A percentile compares a stretch with the other conserved stretches of the same genome.
Conservation (phyloP, 1,140 invertebrate genomes). For the Orchestia grillus region DNA sequence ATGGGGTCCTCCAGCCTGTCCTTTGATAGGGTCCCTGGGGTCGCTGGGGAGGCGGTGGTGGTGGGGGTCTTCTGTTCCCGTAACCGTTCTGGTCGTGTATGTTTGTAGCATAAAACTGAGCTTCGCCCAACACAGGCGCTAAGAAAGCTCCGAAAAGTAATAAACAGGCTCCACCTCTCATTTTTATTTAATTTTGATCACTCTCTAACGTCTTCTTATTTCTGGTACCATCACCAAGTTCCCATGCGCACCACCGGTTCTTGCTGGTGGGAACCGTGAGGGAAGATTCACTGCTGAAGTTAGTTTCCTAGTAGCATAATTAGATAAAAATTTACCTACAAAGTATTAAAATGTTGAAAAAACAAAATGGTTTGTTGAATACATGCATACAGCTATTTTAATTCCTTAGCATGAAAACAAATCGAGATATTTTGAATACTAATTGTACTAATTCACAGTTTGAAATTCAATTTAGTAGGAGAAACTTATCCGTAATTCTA, state of each 20-base stretch:
- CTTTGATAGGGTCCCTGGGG: not conserved
- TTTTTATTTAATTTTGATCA: conserved; percentile 24
- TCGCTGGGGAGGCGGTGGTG: not conserved
- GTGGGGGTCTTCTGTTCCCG: not conserved
- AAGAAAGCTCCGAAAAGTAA: not conserved
- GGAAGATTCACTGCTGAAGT: not conserved
- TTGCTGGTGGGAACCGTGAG: not conserved
- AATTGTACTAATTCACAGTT: too few relatives aligned
- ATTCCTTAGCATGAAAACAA: too few relatives aligned
- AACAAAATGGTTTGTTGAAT: too few relatives aligned
- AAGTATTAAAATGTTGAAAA: not conserved
- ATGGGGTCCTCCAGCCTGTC: conserved; percentile 6
- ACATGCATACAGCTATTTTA: too few relatives aligned
- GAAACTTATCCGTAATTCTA: too few relatives aligned
- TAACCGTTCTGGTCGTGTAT: conserved; percentile 1
- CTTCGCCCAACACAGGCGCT: not conserved
- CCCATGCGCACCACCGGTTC: not conserved
- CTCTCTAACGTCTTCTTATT: not conserved
- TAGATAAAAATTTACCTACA: not conserved
- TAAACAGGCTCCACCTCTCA: conserved; percentile 13
- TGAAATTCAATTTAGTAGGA: too few relatives aligned
- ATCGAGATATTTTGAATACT: too few relatives aligned
- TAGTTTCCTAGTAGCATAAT: not conserved
- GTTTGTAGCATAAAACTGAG: conserved; percentile 40
- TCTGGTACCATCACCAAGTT: not conserved